A percentile compares a stretch with the other conserved stretches of the same genome.
phyloP scores from a whole-genome alignment of 2,113 vertebrate genomes.

The Brienomyrus brachyistius region DNA sequence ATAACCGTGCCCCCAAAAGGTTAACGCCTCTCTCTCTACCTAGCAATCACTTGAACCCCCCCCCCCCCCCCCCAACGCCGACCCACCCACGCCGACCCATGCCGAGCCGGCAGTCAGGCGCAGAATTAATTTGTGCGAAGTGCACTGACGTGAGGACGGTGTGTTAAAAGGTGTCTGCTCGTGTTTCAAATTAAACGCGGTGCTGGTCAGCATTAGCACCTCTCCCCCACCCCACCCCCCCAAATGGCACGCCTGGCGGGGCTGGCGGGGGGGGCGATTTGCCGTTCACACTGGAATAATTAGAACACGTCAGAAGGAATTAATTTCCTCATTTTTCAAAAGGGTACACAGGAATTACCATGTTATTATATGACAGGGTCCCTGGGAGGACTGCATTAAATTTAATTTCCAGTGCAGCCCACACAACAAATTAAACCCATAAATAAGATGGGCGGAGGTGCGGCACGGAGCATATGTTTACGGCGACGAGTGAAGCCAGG shows the following conservation, averaged over 20 bases:
- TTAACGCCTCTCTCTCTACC: not conserved
- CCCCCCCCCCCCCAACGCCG: not conserved
- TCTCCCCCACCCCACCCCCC: conserved; percentile 70
- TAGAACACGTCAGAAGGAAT: conserved; percentile 99
- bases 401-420: conserved; percentile 99
- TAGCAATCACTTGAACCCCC: not conserved
- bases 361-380: conserved; percentile 99
- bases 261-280: conserved; percentile 60
- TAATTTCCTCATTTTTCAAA: conserved; percentile 99
- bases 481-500: conserved; percentile 98
- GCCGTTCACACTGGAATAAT: conserved; percentile 99
- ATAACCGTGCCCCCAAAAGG: not conserved
- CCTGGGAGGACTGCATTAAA: conserved; percentile 99
- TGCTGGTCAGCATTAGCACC: conserved; percentile 99
- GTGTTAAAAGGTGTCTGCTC: conserved; percentile 99
- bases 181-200: conserved; percentile 99
- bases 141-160: conserved; percentile 97
- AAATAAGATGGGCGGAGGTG: conserved; percentile 99
- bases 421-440: conserved; percentile 99
- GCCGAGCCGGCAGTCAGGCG: conserved; percentile 74
- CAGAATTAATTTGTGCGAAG: conserved; percentile 99
- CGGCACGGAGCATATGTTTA: conserved; percentile 99
- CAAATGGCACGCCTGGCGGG: conserved; percentile 68
- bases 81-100: conserved; percentile 18
- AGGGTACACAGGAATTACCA: conserved; percentile 99